Base-by-base conservation (phyloP, 2,888 invertebrate species). In the Pristionchus maxplancki region DNA sequence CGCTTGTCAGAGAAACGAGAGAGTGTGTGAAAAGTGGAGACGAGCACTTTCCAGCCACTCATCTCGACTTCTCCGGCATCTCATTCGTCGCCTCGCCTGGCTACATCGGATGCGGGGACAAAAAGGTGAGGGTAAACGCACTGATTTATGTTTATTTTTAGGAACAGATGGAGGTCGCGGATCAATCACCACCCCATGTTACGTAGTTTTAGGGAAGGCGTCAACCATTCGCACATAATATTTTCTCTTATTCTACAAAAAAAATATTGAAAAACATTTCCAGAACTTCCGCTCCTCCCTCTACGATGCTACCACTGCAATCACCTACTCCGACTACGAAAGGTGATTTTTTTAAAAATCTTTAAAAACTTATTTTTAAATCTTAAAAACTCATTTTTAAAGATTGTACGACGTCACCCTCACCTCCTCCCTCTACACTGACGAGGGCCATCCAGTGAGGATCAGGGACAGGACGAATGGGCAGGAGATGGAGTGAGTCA, bases 31-130 rank as follows among this genome's bases (percentile, higher is more conserved):
- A n/a, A n/a, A n/a, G n/a, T n/a, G n/a, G n/a, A n/a, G n/a, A n/a
- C n/a, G 44, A 44, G 44, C 44, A 44, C 8, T 37, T 71, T 78
- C 17, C 3, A 78, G 78, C 17, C 34, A 44, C 6, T 2, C 13
- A 4, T 1, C 44, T 44, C 44, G 78, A 78, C 44, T 78, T 78
- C 78, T 78, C 78, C 44, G 44, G 78, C 1, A 24, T 44, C 6
- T 78, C 78, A 9, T 78, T 78, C 28, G 0, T 44, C n/a, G 40
- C 78, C 2, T 78, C 78, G 31, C 78, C 78, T 24, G 78, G 78
- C n/a, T 78, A n/a, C 78, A 78, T 44, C 13, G 78, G 78, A n/a
- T 78, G 78, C 17, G n/a, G 44, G n/a, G 78, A 44, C 0, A n/a
- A 44, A 15, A 78, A 78, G n/a, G 78, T 78, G 24, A n/a, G 74